These are phyloP conservation scores for Mus musculus DNA, from an alignment of 2,113 vertebrate species.

Conservation along the genomic window DNA sequence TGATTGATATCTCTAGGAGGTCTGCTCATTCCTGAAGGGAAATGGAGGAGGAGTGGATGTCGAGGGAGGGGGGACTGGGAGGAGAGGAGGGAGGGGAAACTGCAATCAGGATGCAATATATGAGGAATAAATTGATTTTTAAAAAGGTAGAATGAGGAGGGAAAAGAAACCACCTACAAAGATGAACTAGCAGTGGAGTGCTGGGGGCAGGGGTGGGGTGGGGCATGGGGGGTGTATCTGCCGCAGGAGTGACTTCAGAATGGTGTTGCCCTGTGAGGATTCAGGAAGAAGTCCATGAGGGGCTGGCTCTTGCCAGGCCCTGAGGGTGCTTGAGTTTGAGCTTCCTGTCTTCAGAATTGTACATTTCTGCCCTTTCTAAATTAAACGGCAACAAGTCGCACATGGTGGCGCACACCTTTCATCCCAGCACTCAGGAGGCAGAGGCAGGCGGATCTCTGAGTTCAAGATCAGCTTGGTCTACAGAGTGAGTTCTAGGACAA, in stretches of 20 bases:
- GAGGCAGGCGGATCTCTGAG: neutral
- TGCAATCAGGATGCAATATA: neutral
- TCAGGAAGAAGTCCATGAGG: neutral
- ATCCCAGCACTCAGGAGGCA: neutral
- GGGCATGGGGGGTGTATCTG: too few relatives aligned
- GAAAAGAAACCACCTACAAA: neutral
- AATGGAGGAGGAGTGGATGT: neutral
- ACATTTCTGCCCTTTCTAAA: neutral
- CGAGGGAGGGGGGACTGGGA: neutral
- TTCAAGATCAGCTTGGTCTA: neutral
- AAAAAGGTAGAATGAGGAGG: neutral
- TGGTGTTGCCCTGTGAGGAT: neutral
- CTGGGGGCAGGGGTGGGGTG: too few relatives aligned
- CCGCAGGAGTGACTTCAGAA: neutral
- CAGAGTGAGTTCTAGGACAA: neutral
- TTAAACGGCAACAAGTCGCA: neutral
- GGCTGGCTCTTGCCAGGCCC: neutral
- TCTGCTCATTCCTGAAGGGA: neutral
- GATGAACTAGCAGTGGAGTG: neutral
- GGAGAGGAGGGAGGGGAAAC: neutral
- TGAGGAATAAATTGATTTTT: neutral
- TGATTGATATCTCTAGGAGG: neutral
- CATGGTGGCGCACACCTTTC: accelerated
- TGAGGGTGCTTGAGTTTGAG: neutral
- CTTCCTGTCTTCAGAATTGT: neutral